phyloP scores from a whole-genome alignment of 2,888 invertebrate species.

The Punctoribates punctum region DNA sequence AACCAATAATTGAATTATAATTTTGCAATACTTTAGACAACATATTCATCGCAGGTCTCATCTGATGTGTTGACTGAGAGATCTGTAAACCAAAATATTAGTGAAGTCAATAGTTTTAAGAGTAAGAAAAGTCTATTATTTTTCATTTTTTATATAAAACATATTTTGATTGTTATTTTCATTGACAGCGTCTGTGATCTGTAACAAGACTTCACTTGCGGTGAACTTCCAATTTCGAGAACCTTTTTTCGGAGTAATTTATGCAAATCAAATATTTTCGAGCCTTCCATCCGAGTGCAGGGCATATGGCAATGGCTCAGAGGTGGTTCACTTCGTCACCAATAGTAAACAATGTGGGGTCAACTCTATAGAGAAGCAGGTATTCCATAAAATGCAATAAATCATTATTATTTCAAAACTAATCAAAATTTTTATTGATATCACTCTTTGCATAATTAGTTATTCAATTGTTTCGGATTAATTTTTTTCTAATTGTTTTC shows the following conservation, averaged over 20 bases:
- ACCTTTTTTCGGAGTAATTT: slow-evolving; percentile 66
- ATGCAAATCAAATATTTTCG: slow-evolving; percentile 59
- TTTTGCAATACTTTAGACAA: too few relatives aligned
- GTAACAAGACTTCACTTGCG: slow-evolving; percentile 46
- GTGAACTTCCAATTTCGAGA: slow-evolving; percentile 48
- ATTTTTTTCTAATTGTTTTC: not conserved
- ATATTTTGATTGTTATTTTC: not conserved
- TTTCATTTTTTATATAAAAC: too few relatives aligned
- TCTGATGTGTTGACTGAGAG: not conserved
- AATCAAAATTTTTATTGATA: not conserved
- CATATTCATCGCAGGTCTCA: not conserved
- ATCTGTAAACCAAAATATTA: not conserved
- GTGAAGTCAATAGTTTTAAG: not conserved
- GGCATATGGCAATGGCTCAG: slow-evolving; percentile 61
- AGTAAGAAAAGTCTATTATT: not conserved
- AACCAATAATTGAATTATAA: not conserved
- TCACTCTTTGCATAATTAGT: slow-evolving; percentile 11
- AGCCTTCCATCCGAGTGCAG: slow-evolving; percentile 71
- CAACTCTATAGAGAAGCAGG: slow-evolving; percentile 57
- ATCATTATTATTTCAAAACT: not conserved
- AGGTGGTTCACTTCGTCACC: slow-evolving; percentile 58
- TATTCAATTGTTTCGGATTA: not conserved
- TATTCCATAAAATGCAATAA: slow-evolving; percentile 6
- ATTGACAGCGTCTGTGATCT: slow-evolving; percentile 44
- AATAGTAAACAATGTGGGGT: slow-evolving; percentile 68